Conservation (phyloP, 2,113 vertebrate genomes). For the Rhinolophus ferrumequinum region DNA sequence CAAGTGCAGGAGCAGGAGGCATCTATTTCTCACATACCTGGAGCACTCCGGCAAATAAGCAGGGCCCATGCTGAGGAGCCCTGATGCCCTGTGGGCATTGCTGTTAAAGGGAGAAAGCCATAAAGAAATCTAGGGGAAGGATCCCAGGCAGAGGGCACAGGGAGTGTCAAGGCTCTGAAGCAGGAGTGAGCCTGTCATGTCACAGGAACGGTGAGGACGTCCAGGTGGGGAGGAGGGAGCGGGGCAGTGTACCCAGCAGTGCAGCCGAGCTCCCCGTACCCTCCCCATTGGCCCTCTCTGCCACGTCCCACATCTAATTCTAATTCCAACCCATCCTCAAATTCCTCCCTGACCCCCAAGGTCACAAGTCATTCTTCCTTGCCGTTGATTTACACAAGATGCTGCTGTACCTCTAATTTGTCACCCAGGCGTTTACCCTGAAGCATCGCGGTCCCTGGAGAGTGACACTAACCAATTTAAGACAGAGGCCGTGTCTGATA, state of each 20-base stretch:
- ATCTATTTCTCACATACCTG: neutral
- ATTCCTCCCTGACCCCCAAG: neutral
- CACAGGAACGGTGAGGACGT: neutral
- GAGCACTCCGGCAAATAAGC: neutral
- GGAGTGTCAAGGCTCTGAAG: neutral
- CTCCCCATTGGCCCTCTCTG: neutral
- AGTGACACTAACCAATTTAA: neutral
- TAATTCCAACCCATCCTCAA: neutral
- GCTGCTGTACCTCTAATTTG: neutral
- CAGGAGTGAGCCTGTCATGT: neutral
- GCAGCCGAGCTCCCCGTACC: neutral
- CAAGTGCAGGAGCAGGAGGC: neutral
- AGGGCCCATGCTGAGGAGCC: neutral
- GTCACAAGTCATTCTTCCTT: neutral
- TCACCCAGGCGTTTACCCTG: neutral
- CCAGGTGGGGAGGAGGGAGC: no score
- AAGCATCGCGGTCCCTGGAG: neutral
- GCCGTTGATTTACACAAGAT: neutral
- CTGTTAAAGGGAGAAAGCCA: neutral
- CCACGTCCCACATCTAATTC: neutral
- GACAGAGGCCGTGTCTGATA: neutral
- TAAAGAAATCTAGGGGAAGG: neutral
- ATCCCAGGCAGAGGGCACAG: neutral
- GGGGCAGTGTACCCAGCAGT: rapidly evolving
- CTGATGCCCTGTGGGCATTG: neutral